Evolutionary conservation across 2,888 invertebrate species (phyloP), one percentile per base, ranked within the genome.

Genomic region (Drosophila multiciliata): DNA sequence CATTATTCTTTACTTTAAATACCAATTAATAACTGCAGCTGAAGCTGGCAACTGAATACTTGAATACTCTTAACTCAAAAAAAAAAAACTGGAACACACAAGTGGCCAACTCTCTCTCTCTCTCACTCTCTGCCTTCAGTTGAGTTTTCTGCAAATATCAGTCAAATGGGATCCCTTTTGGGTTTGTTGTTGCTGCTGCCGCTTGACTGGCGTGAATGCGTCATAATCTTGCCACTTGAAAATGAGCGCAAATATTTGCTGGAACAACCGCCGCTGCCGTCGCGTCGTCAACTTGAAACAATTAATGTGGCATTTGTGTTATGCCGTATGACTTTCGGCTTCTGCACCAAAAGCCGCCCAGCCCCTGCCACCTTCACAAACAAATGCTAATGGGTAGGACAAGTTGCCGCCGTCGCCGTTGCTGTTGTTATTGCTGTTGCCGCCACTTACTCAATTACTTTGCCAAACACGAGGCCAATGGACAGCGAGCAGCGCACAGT

Each of bases 221-320:
- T 87, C 90, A 87, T 87, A 90, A 87, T 87, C 87, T 89, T 80
- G 90, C 83, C 89, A 90, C 90, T 87, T 87, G 90, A 87, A 91
- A 87, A 81, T 75, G 75, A 83, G 73, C 75, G 79, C 83, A 91
- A 90, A 83, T 84, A 82, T 80, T 82, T 82, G 76, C 60, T 33
- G 59, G 78, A 83, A 69, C 69, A 63, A 52, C 73, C 86, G 82
- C 54, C 65, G 87, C 63, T 45, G 45, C 45, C 45, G 45, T 45
- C 45, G 45, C 45, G 15, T 45, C 71, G 73, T 78, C 90, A 90
- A 90, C 87, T 88, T 88, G 88, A 88, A 88, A 88, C 88, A 88
- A 88, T 88, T 88, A 88, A 90, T 88, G 88, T 88, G 90, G 87
- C 90, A 91, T 91, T 83, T 88, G 87, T 90, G 87, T 90, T 88